These are phyloP conservation scores for Siniperca undulata DNA, from an alignment of 2,797 vertebrate genomes.

Conservation along the genomic window DNA sequence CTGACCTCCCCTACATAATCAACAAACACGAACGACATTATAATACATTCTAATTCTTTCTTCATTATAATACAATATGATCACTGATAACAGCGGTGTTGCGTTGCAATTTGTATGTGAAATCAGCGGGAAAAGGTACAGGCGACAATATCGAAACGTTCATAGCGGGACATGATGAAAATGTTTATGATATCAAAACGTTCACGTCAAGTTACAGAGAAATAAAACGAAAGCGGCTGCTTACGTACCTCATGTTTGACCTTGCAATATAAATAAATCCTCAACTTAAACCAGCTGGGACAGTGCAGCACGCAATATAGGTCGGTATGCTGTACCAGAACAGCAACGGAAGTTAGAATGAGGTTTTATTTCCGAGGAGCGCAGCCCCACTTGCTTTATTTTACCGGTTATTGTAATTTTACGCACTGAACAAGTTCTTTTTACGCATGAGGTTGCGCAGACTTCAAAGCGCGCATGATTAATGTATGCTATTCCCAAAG, in stretches of 20 bases:
- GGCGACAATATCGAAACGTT: neutral
- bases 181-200: neutral
- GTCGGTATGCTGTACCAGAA: neutral
- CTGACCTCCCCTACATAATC: neutral
- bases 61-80: neutral
- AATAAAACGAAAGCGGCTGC: neutral
- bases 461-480: too few species aligned
- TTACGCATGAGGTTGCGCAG: conserved; percentile 35
- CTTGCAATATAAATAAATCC: conserved; percentile 41
- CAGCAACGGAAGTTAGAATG: conserved; percentile 52
- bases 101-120: neutral
- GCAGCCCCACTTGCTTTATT: neutral
- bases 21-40: conserved; percentile 12
- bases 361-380: conserved; percentile 15
- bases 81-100: neutral
- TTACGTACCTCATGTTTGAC: conserved; percentile 42
- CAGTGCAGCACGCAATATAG: neutral
- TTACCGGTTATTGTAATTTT: neutral
- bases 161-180: neutral
- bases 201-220: neutral
- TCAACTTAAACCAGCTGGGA: conserved; percentile 4
- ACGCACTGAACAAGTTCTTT: conserved; percentile 44
- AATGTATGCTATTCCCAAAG: neutral
- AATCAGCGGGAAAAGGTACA: neutral
- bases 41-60: neutral